These are phyloP conservation scores for Archaeoteleia sp. DNA, from an alignment of 2,888 invertebrate species.

Conservation along the genomic window DNA sequence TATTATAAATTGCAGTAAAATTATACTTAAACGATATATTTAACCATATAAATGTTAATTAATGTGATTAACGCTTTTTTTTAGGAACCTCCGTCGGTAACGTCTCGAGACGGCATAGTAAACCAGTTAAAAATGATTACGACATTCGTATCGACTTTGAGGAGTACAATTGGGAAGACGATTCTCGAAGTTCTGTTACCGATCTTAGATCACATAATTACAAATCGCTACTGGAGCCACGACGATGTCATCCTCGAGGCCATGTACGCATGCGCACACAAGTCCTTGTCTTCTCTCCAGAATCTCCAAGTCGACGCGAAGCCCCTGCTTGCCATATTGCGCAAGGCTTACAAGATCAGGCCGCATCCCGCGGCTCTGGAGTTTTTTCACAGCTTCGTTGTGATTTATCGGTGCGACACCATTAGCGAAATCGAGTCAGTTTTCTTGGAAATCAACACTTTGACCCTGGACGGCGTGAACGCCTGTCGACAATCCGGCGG, in stretches of 20 bases:
- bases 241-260: constrained; percentile 82
- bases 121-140: constrained; percentile 83
- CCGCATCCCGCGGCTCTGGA: constrained; percentile 74
- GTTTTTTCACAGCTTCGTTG: constrained; percentile 72
- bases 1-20: no score
- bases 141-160: constrained; percentile 80
- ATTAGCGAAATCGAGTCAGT: constrained; percentile 61
- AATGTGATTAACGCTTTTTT: no score
- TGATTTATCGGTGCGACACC: constrained; percentile 75
- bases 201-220: constrained; percentile 78
- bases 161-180: constrained; percentile 75
- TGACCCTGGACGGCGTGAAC: constrained; percentile 68
- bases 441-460: constrained; percentile 64
- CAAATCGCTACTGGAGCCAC: constrained; percentile 78
- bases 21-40: no score
- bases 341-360: constrained; percentile 71
- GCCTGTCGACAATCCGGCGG: constrained; percentile 66
- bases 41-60: no score
- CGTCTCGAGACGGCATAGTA: constrained; percentile 74
- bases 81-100: constrained; percentile 54
- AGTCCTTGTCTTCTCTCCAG: constrained; percentile 65
- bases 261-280: constrained; percentile 70
- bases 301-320: constrained; percentile 65
- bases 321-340: constrained; percentile 54
- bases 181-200: constrained; percentile 75